A percentile compares a stretch with the other conserved stretches of the same genome.
phyloP scores from a whole-genome alignment of 2,797 vertebrate species.

The Galago senegalensis region DNA sequence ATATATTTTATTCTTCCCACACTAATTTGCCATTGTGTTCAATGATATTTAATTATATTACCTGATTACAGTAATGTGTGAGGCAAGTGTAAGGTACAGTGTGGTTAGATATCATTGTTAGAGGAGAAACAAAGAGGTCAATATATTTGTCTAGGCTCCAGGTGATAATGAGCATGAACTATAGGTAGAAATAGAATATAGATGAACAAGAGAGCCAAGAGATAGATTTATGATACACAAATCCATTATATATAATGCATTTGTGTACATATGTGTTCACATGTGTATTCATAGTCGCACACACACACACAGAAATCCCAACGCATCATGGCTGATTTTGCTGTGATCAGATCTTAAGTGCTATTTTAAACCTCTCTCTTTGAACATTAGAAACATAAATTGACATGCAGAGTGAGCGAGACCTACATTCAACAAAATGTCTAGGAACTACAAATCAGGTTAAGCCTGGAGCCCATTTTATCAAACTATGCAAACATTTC shows the following conservation, averaged over 20 bases:
- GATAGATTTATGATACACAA: not conserved
- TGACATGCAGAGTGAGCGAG: no score
- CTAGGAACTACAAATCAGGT: not conserved
- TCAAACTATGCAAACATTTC: not conserved
- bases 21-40: not conserved
- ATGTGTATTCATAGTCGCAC: rapidly evolving
- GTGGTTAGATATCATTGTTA: no score
- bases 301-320: no score
- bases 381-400: not conserved
- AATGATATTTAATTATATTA: not conserved
- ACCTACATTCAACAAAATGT: not conserved
- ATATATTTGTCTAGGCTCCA: no score
- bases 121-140: not conserved
- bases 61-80: not conserved
- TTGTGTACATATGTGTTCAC: rapidly evolving
- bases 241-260: not conserved
- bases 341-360: no score
- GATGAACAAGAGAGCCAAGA: no score
- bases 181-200: rapidly evolving
- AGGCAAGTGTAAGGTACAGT: not conserved
- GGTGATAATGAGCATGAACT: not conserved
- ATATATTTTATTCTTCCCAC: not conserved
- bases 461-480: not conserved
- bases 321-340: not conserved
- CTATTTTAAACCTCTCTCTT: not conserved